Evolutionary conservation across 2,797 vertebrate genomes (phyloP), one percentile per base, ranked within the genome.

Genomic region (Pipistrellus kuhlii): DNA sequence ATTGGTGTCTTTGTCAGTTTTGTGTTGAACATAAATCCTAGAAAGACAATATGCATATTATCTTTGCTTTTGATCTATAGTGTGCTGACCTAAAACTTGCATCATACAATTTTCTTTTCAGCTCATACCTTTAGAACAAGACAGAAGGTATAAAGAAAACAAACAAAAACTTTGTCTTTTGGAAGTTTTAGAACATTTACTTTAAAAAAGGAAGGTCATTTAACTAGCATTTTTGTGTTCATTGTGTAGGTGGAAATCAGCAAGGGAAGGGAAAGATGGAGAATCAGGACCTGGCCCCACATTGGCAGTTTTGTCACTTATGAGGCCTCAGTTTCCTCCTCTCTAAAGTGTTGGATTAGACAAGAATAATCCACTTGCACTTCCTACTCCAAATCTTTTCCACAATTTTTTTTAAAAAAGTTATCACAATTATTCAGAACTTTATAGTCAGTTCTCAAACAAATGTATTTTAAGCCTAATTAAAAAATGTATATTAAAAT

Each of bases 381-480:
- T 75, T 69, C 12, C 6, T 78, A 21, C n/a, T 72, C 23, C 25
- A 86, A 85, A 69, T 21, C 12, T 35, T 89, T 85, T 80, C 12
- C 8, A 53, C 14, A 51, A 57, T 94, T 87, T 41, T 73, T 48
- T 18, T 48, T 18, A n/a, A 62, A 62, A 91, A 86, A 6, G 3
- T 77, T 41, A 55, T 41, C 6, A 76, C 5, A 78, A 57, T 87
- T 62, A 68, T 71, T 90, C 15, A 75, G 10, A 92, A 59, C 25
- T 78, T 87, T 62, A 55, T 4, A 48, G 23, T 68, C 12, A 78
- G 30, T 80, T 80, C 55, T 76, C 81, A 88, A 94, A 48, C 55
- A 48, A 85, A 55, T 80, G 14, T 41, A 80, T 73, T 88, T 66
- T 84, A 87, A 89, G 73, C 3, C 1, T 7, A 77, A 20, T 53